Conservation (phyloP, 2,888 invertebrate species). For the Eucera pruinosa region DNA sequence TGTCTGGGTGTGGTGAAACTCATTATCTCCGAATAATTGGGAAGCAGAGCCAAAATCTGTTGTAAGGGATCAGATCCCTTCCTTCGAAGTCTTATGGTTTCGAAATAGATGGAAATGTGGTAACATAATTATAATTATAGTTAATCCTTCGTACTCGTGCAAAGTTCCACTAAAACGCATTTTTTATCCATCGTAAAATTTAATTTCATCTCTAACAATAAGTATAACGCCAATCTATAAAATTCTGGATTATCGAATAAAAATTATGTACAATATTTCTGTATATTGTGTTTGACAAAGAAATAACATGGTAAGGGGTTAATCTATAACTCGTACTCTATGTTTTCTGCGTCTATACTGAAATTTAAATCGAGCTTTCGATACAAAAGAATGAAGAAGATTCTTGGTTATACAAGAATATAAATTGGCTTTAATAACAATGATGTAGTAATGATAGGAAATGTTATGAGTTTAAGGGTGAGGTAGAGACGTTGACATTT, state of each 20-base stretch:
- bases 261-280: too few relatives aligned
- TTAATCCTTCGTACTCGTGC: too few relatives aligned
- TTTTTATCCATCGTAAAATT: too few relatives aligned
- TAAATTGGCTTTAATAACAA: conserved; percentile 8
- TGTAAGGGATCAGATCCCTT: neutral
- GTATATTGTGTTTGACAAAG: too few relatives aligned
- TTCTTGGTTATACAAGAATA: conserved; percentile 5
- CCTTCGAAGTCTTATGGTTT: neutral
- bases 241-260: too few relatives aligned
- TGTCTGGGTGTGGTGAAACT: conserved; percentile 3
- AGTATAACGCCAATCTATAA: too few relatives aligned
- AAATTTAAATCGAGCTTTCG: neutral
- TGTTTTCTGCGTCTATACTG: neutral
- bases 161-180: too few relatives aligned
- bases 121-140: neutral
- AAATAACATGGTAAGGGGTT: neutral
- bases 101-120: neutral
- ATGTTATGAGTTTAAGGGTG: conserved; percentile 15
- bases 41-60: neutral
- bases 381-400: too few relatives aligned
- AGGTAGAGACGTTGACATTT: conserved; percentile 39
- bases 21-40: conserved; percentile 3
- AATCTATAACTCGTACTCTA: neutral
- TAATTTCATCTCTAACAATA: too few relatives aligned
- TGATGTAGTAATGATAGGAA: conserved; percentile 28